A percentile compares a stretch with the other conserved stretches of the same genome.
These are phyloP conservation scores for Ormyrus pomaceus DNA, from an alignment of 2,888 invertebrate genomes.

Conservation along the genomic window DNA sequence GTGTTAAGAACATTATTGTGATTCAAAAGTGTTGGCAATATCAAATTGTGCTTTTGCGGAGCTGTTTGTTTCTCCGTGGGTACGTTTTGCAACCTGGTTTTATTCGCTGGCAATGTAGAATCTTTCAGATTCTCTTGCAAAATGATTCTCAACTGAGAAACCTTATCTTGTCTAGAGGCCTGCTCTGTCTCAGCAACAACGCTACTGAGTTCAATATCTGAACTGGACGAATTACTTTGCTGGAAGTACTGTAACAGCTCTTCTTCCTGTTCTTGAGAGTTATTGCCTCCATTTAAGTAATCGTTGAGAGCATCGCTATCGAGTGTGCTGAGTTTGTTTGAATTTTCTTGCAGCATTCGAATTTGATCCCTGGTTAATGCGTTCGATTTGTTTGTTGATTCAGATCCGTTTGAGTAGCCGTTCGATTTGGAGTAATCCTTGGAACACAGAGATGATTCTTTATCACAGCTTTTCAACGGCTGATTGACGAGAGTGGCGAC, in stretches of 20 bases:
- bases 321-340: constrained; percentile 82
- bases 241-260: constrained; percentile 90
- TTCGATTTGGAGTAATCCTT: constrained; percentile 65
- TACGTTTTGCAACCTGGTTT: constrained; percentile 57
- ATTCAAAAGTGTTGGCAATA: constrained; percentile 71
- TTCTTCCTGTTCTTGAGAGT: constrained; percentile 88
- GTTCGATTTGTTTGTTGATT: constrained; percentile 40
- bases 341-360: constrained; percentile 62
- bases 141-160: constrained; percentile 85
- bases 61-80: constrained; percentile 66
- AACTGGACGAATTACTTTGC: constrained; percentile 76
- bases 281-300: constrained; percentile 86
- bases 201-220: constrained; percentile 67
- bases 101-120: constrained; percentile 58
- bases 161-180: constrained; percentile 79
- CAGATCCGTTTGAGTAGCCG: constrained; percentile 57
- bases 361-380: constrained; percentile 63
- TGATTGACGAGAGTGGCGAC: constrained; percentile 56
- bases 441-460: constrained; percentile 61
- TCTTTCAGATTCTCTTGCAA: constrained; percentile 81
- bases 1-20: constrained; percentile 63
- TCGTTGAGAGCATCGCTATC: constrained; percentile 89
- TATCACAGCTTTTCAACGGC: constrained; percentile 66
- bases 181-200: constrained; percentile 64
- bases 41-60: constrained; percentile 67